phyloP scores from a whole-genome alignment of 2,797 vertebrate genomes.

The Podarcis lilfordi region DNA sequence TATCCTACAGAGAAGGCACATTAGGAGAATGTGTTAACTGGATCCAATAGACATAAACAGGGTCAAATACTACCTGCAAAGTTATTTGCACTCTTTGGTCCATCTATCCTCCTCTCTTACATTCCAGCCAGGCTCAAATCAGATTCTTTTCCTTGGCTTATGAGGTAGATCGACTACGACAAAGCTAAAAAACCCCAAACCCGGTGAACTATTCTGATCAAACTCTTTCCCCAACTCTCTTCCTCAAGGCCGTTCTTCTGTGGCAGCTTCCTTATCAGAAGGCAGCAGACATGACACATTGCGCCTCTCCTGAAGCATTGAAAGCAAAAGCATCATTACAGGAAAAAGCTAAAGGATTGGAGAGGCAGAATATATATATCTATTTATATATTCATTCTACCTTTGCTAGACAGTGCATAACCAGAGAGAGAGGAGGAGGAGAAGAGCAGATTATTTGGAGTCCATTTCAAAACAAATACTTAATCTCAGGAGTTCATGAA shows the following conservation, averaged over 20 bases:
- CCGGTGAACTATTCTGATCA: slow-evolving; percentile 3
- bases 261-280: slow-evolving; percentile 47
- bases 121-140: neutral
- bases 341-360: slow-evolving; percentile 18
- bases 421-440: neutral
- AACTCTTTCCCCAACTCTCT: slow-evolving; percentile 7
- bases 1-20: too few relatives aligned
- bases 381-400: neutral
- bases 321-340: slow-evolving; percentile 28
- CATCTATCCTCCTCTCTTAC: neutral
- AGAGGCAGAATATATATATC: neutral
- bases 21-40: too few relatives aligned
- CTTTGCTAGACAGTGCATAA: neutral
- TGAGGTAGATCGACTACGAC: neutral
- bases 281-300: slow-evolving; percentile 41
- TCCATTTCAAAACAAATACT: too few relatives aligned
- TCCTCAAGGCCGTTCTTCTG: slow-evolving; percentile 36
- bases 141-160: neutral
- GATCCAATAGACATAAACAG: neutral
- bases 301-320: slow-evolving; percentile 38
- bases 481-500: neutral
- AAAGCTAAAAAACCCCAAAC: neutral
- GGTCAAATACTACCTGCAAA: neutral
- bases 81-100: neutral
- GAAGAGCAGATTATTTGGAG: neutral